phyloP scores from a whole-genome alignment of 2,113 vertebrate species.

The Girardinichthys multiradiatus region DNA sequence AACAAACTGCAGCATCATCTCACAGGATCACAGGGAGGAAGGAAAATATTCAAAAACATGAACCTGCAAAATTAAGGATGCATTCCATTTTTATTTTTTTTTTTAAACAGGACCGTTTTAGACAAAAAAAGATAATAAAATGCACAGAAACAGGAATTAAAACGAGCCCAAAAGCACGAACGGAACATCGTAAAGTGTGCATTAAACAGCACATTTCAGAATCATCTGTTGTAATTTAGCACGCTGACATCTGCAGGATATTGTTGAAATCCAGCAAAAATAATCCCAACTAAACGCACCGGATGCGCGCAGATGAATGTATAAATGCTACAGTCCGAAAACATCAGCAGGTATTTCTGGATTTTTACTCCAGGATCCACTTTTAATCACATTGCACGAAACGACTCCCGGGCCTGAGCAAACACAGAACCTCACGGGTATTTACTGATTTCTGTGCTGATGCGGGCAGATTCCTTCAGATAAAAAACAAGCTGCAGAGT shows the following conservation, averaged over 20 bases:
- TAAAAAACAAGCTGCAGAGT: slow-evolving; percentile 5
- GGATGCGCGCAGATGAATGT: background rate
- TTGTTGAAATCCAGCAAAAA: too few species aligned
- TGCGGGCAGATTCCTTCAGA: slow-evolving; percentile 26
- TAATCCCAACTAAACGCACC: background rate
- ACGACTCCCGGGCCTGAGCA: background rate
- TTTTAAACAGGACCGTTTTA: background rate
- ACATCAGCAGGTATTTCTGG: too few species aligned
- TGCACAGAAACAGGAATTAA: background rate
- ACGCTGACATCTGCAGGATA: too few species aligned
- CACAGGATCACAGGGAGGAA: background rate
- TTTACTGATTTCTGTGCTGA: background rate
- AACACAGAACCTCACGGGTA: too few species aligned
- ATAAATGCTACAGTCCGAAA: background rate
- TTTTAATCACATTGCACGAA: slow-evolving; percentile 27
- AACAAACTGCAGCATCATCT: background rate
- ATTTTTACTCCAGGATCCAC: background rate
- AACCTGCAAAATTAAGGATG: background rate
- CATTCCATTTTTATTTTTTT: background rate
- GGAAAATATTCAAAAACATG: too few species aligned
- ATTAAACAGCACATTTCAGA: too few species aligned
- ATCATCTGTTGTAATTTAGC: too few species aligned
- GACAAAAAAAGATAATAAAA: background rate
- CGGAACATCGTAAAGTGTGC: too few species aligned
- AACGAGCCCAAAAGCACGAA: background rate